These are phyloP conservation scores for Dasyprocta punctata DNA, from an alignment of 2,113 vertebrate species.

Conservation along the genomic window DNA sequence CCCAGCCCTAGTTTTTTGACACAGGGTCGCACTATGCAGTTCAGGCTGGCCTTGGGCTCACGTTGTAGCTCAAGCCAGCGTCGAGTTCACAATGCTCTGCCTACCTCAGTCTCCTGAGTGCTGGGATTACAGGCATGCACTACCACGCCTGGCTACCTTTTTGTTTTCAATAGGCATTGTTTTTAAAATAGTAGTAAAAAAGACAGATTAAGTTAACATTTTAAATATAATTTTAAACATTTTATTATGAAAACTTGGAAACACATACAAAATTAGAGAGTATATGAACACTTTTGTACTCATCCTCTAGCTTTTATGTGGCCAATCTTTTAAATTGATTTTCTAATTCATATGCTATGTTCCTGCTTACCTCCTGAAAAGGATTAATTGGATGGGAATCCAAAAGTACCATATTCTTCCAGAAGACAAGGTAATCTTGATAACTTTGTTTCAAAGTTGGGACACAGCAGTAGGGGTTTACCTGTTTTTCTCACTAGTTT, in stretches of 20 bases:
- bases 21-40: no score
- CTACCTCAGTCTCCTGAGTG: no score
- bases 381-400: slow-evolving; percentile 8
- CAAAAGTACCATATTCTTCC: slow-evolving; percentile 32
- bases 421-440: slow-evolving; percentile 33
- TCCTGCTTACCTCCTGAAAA: neutral
- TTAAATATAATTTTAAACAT: slow-evolving; percentile 32
- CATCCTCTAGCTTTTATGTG: neutral
- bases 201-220: neutral
- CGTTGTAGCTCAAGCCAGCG: no score
- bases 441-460: slow-evolving; percentile 19
- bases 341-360: neutral
- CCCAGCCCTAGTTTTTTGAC: no score
- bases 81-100: no score
- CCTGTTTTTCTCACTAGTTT: neutral
- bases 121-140: no score
- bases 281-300: neutral
- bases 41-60: no score
- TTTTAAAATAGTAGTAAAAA: slow-evolving; percentile 52
- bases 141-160: no score
- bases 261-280: neutral
- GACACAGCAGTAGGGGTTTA: neutral
- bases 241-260: neutral
- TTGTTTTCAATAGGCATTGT: neutral
- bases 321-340: slow-evolving; percentile 5